phyloP scores from a whole-genome alignment of 2,113 vertebrate species.

The Pedionomus torquatus region DNA sequence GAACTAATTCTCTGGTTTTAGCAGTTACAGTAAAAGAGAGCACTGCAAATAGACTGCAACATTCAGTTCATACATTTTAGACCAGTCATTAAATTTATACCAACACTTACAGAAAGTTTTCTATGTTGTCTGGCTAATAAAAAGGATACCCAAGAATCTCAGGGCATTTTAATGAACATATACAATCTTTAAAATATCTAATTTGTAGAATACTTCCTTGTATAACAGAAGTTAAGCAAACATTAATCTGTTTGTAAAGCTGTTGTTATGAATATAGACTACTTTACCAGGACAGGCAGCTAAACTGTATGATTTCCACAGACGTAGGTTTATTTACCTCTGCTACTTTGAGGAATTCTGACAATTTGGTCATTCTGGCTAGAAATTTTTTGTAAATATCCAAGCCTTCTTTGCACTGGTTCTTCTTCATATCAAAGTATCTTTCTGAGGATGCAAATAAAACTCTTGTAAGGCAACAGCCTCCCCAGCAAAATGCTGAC shows the following conservation, averaged over 20 bases:
- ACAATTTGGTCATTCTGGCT: conserved; percentile 75
- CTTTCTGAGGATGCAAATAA: conserved; percentile 72
- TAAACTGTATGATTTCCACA: not conserved
- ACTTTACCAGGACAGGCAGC: conserved; percentile 35
- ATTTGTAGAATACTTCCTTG: not conserved
- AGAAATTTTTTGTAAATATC: conserved; percentile 84
- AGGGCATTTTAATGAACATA: not conserved
- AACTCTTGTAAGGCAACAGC: not conserved
- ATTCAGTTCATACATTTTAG: not conserved
- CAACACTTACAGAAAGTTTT: not conserved
- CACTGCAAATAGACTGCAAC: not conserved
- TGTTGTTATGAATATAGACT: not conserved
- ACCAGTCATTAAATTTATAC: not conserved
- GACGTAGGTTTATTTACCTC: conserved; percentile 64
- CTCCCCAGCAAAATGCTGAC: not conserved
- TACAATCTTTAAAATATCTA: not conserved
- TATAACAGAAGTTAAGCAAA: not conserved
- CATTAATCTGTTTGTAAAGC: not conserved
- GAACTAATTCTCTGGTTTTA: not conserved
- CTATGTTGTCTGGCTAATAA: not conserved
- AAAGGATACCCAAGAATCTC: not conserved
- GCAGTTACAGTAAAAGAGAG: not conserved
- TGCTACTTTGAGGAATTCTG: conserved; percentile 79
- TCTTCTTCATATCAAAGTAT: conserved; percentile 83
- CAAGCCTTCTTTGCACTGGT: conserved; percentile 81